Conservation (phyloP, 2,113 vertebrate genomes). For the Globicephala melas region DNA sequence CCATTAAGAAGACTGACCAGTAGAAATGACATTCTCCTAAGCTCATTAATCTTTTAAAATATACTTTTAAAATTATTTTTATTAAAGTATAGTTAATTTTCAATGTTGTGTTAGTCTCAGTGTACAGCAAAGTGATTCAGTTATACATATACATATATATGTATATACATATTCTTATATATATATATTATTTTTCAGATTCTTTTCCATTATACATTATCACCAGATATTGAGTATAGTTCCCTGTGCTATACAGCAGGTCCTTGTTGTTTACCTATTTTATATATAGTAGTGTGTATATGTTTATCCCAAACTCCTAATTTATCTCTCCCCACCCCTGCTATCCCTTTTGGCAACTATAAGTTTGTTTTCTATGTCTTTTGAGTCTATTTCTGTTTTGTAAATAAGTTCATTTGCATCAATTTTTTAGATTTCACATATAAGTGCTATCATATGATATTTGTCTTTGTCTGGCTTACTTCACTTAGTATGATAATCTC, state of each 20-base stretch:
- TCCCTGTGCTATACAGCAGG: not conserved
- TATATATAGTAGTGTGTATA: not conserved
- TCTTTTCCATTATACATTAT: not conserved
- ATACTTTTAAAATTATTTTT: not conserved
- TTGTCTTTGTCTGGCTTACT: not conserved
- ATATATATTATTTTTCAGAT: not conserved
- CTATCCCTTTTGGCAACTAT: not conserved
- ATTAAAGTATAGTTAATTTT: not conserved
- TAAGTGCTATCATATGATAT: not conserved
- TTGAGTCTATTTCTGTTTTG: not conserved
- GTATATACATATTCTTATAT: rapidly evolving
- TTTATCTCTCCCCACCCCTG: not conserved
- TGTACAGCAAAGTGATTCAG: not conserved
- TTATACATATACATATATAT: not conserved
- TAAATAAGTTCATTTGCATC: not conserved
- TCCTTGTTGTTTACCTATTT: not conserved
- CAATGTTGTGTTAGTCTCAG: not conserved
- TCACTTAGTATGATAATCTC: not conserved
- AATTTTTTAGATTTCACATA: not conserved
- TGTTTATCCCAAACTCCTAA: not conserved
- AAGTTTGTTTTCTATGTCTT: not conserved
- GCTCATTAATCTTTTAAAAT: not conserved
- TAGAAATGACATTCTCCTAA: not conserved
- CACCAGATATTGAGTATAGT: not conserved
- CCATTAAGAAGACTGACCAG: not conserved